Conservation (phyloP, 2,888 invertebrate species). For the Hipparchia sbordonii region DNA sequence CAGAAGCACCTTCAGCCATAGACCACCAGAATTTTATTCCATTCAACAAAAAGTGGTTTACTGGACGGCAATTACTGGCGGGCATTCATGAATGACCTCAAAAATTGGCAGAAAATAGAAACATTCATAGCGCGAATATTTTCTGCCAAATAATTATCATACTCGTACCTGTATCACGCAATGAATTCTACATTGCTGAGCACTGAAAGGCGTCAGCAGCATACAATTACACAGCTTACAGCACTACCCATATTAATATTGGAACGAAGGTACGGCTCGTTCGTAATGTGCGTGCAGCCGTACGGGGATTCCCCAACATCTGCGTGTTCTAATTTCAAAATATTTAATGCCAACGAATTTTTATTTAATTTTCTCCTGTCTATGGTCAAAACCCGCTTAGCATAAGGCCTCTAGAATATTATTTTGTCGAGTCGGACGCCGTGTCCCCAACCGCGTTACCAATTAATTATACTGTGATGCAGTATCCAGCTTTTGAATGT, state of each 20-base stretch:
- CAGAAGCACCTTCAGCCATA: no score
- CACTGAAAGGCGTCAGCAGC: neutral
- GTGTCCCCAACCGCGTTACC: conserved; percentile 49
- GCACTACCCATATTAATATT: neutral
- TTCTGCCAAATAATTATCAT: no score
- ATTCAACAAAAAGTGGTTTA: no score
- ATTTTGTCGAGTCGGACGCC: conserved; percentile 35
- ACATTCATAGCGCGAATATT: no score
- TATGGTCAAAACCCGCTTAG: conserved; percentile 5
- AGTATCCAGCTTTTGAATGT: conserved; percentile 66
- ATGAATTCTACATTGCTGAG: neutral
- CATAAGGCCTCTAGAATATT: conserved; percentile 6
- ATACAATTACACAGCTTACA: neutral
- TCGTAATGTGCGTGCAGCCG: neutral
- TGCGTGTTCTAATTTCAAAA: neutral
- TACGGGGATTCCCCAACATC: neutral
- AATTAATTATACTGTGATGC: conserved; percentile 62
- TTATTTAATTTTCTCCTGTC: neutral
- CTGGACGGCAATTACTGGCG: no score
- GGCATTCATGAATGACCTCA: no score
- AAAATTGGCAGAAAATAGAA: no score
- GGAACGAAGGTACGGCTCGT: neutral
- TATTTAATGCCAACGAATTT: neutral
- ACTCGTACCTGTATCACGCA: no score
- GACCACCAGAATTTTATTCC: no score